Conservation (phyloP, 1,140 invertebrate genomes). For the Drosophila murphyi region DNA sequence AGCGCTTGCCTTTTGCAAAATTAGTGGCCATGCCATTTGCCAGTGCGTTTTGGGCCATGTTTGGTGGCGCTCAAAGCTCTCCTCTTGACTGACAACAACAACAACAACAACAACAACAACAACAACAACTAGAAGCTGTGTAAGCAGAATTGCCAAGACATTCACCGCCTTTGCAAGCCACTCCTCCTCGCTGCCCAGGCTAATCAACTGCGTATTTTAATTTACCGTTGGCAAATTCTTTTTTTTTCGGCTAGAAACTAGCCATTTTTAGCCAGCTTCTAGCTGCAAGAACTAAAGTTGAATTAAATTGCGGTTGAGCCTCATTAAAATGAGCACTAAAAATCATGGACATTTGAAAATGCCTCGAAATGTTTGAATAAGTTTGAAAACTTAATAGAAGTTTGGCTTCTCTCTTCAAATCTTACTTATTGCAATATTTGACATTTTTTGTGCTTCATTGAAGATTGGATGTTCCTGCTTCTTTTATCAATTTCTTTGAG, state of each 20-base stretch:
- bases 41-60: constrained; percentile 71
- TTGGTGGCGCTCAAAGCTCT: constrained; percentile 40
- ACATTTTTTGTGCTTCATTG: no score
- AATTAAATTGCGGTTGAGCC: neutral
- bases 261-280: constrained; percentile 28
- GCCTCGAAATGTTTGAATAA: no score
- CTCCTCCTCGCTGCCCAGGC: constrained; percentile 40
- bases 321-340: neutral
- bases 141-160: constrained; percentile 1
- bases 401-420: no score
- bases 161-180: constrained; percentile 19
- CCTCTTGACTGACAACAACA: constrained; percentile 62
- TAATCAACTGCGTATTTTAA: constrained; percentile 78
- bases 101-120: constrained; percentile 22
- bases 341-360: no score
- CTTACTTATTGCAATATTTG: no score
- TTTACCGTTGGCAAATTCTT: constrained; percentile 64
- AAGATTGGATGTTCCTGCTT: no score
- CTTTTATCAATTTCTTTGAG: no score
- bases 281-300: neutral
- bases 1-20: constrained; percentile 73
- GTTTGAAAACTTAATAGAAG: no score
- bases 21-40: constrained; percentile 61
- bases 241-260: constrained; percentile 30
- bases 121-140: neutral